Evolutionary conservation across 2,888 invertebrate genomes (phyloP).

Genomic region (Parapristionchus giblindavisi): DNA sequence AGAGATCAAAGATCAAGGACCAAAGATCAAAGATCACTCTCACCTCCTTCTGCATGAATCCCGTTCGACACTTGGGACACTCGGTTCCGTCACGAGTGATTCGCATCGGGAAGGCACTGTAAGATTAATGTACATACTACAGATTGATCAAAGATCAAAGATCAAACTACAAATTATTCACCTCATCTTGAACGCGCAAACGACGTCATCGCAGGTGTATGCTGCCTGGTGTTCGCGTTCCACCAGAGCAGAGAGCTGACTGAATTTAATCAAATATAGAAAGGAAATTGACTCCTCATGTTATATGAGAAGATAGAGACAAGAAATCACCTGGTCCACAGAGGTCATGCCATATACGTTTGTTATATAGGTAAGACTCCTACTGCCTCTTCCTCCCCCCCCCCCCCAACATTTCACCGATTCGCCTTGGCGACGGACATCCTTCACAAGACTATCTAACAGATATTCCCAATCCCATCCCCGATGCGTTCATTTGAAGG

Average conservation of each 20-base stretch:
- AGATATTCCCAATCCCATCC: too few relatives aligned
- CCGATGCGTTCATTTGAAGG: too few relatives aligned
- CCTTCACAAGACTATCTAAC: too few relatives aligned
- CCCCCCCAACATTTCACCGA: too few relatives aligned
- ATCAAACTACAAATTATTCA: neutral
- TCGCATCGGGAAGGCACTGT: constrained; percentile 12
- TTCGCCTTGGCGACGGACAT: too few relatives aligned
- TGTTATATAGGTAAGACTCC: too few relatives aligned
- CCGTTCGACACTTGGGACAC: constrained; percentile 57
- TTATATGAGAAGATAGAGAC: too few relatives aligned
- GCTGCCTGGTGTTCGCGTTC: constrained; percentile 38
- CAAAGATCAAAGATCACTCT: neutral
- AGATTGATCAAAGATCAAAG: neutral
- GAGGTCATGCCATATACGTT: too few relatives aligned
- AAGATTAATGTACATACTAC: neutral
- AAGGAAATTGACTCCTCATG: too few relatives aligned
- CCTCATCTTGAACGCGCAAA: constrained; percentile 15
- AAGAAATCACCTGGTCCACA: too few relatives aligned
- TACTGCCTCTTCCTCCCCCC: too few relatives aligned
- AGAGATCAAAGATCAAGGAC: neutral
- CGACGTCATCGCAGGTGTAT: constrained; percentile 35
- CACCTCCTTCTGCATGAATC: constrained; percentile 56
- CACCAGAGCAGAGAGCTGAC: constrained; percentile 40
- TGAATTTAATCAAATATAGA: neutral
- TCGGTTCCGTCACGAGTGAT: constrained; percentile 49